A percentile compares a stretch with the other conserved stretches of the same genome.
Evolutionary conservation across 2,888 invertebrate genomes (phyloP).

Genomic region (Anaspis maculata): DNA sequence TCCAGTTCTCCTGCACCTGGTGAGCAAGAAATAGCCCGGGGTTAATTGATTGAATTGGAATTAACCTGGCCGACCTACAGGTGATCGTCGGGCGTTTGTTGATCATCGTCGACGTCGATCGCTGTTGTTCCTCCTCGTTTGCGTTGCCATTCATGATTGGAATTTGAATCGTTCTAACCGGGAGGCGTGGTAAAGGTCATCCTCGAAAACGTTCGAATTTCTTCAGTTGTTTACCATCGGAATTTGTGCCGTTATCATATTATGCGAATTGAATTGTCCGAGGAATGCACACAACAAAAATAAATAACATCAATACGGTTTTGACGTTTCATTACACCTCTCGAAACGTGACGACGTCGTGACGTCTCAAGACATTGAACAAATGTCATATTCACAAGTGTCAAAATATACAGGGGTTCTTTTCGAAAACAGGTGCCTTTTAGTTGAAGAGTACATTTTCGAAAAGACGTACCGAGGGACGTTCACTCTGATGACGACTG

Average conservation of each 20-base stretch:
- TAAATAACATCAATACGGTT: constrained; percentile 17
- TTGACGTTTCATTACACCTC: constrained; percentile 23
- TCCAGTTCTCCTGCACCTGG: constrained; percentile 71
- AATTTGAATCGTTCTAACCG: constrained; percentile 27
- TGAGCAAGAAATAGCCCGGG: constrained; percentile 8
- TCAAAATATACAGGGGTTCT: too few species aligned
- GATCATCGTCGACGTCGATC: constrained; percentile 49
- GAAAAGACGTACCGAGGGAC: too few species aligned
- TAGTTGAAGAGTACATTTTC: too few species aligned
- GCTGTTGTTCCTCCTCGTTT: too few species aligned
- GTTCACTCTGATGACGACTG: too few species aligned
- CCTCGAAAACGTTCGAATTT: constrained; percentile 13
- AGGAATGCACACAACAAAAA: constrained; percentile 6
- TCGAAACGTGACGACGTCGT: constrained; percentile 11
- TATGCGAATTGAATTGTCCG: constrained; percentile 2
- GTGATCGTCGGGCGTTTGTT: constrained; percentile 66
- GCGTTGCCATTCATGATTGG: constrained; percentile 52
- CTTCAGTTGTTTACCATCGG: neutral
- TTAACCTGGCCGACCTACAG: too few species aligned
- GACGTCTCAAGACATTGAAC: too few species aligned
- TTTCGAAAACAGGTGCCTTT: too few species aligned
- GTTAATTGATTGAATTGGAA: neutral
- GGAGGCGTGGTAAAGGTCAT: constrained; percentile 31
- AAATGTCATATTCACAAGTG: too few species aligned
- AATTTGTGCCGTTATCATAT: neutral